Conservation (phyloP, 2,113 vertebrate species). For the Nesospiza acunhae region DNA sequence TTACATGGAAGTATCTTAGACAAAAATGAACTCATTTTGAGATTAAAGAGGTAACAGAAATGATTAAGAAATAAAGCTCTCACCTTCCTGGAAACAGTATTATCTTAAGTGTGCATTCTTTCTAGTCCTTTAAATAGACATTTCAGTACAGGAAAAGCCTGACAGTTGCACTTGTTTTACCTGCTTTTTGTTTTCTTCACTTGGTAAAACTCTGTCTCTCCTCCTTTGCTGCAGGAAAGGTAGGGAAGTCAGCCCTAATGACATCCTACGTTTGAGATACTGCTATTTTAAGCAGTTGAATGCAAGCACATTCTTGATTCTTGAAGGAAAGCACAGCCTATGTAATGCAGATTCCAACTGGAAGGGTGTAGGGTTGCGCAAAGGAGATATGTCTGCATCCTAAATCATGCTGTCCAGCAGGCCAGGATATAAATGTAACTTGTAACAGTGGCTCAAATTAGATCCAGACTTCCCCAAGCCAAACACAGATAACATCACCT, state of each 20-base stretch:
- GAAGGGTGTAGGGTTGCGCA: conserved; percentile 51
- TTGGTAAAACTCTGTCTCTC: not conserved
- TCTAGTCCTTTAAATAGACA: conserved; percentile 21
- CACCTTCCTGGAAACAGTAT: conserved; percentile 52
- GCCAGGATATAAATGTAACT: conserved; percentile 64
- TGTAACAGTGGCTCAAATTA: conserved; percentile 70
- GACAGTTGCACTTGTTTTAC: not conserved
- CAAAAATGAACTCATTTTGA: conserved; percentile 68
- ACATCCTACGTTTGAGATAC: not conserved
- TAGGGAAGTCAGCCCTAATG: conserved; percentile 20
- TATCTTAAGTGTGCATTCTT: conserved; percentile 32
- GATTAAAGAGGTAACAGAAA: conserved; percentile 56
- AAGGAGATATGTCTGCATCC: conserved; percentile 41
- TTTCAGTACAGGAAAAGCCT: not conserved
- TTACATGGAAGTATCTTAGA: conserved; percentile 72
- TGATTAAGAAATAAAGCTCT: conserved; percentile 41
- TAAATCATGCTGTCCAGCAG: conserved; percentile 70
- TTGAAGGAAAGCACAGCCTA: conserved; percentile 47
- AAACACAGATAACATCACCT: conserved; percentile 61
- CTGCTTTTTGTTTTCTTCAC: conserved; percentile 18
- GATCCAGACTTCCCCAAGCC: conserved; percentile 63
- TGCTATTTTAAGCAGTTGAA: conserved; percentile 51
- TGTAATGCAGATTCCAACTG: conserved; percentile 61
- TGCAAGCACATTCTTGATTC: conserved; percentile 8
- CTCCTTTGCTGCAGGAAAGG: not conserved